Evolutionary conservation across 2,797 vertebrate genomes (phyloP).

Genomic region (Ctenopoma multispine): DNA sequence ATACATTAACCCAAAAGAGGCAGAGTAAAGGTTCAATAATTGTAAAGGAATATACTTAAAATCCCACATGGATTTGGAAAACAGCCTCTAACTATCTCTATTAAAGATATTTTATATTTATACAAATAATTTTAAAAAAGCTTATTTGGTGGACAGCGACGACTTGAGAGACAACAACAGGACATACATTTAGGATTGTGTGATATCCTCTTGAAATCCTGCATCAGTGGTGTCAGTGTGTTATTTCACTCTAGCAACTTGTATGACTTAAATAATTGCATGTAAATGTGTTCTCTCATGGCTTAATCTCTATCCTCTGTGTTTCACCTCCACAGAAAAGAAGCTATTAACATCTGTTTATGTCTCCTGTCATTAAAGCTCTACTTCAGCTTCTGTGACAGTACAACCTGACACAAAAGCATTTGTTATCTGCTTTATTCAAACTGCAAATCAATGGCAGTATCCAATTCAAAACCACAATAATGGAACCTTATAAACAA

Average conservation of each 20-base stretch:
- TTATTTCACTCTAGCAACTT: constrained; percentile 42
- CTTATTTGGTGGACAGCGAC: constrained; percentile 7
- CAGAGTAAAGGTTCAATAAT: neutral
- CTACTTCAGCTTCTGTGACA: constrained; percentile 27
- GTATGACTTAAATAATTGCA: constrained; percentile 52
- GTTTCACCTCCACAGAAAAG: constrained; percentile 44
- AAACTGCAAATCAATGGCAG: constrained; percentile 46
- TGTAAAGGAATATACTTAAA: neutral
- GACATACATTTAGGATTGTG: constrained; percentile 23
- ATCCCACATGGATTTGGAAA: neutral
- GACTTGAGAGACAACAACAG: constrained; percentile 22
- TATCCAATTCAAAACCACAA: constrained; percentile 46
- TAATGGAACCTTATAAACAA: constrained; percentile 46
- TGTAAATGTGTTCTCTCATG: constrained; percentile 48
- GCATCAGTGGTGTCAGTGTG: constrained; percentile 17
- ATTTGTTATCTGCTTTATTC: constrained; percentile 55
- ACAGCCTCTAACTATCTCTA: neutral
- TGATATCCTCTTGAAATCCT: constrained; percentile 30
- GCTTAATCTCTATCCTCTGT: constrained; percentile 54
- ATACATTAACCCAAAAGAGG: neutral
- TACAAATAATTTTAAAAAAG: constrained; percentile 8
- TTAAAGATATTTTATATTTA: constrained; percentile 3
- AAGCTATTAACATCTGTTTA: constrained; percentile 50
- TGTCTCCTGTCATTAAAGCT: constrained; percentile 42
- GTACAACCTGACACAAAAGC: constrained; percentile 23